These are phyloP conservation scores for Scophthalmus maximus DNA, from an alignment of 2,113 vertebrate genomes.

Conservation along the genomic window DNA sequence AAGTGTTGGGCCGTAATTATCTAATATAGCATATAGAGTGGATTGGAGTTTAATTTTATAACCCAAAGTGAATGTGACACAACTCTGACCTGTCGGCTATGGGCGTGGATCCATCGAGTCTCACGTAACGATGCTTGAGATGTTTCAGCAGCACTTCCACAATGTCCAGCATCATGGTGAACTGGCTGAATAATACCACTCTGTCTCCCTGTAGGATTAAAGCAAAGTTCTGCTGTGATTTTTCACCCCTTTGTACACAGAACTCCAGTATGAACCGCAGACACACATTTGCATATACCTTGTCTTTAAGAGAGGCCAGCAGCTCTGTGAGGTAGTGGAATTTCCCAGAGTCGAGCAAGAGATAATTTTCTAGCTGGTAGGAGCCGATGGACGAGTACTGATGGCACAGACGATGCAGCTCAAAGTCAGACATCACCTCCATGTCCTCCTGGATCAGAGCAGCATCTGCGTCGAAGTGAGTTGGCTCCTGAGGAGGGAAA, in stretches of 20 bases:
- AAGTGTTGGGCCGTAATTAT: too few species aligned
- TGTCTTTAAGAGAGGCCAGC: conserved; percentile 87
- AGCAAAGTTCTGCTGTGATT: background rate
- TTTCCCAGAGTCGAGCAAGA: conserved; percentile 95
- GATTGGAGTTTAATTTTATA: too few species aligned
- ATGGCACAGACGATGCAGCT: conserved; percentile 92
- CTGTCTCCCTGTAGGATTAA: conserved; percentile 86
- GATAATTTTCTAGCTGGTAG: conserved; percentile 86
- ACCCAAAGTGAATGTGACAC: too few species aligned
- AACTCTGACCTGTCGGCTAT: conserved; percentile 87
- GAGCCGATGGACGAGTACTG: conserved; percentile 86
- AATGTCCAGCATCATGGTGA: conserved; percentile 98
- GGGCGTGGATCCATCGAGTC: conserved; percentile 94
- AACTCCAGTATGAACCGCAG: background rate
- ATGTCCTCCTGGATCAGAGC: conserved; percentile 96
- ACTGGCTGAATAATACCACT: conserved; percentile 97
- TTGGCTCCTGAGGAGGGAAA: conserved; percentile 86
- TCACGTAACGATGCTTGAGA: conserved; percentile 88
- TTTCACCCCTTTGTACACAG: too few species aligned
- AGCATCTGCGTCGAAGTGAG: conserved; percentile 90
- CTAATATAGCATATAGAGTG: too few species aligned
- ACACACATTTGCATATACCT: conserved; percentile 77
- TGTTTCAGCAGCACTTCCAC: conserved; percentile 92
- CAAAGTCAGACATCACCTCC: conserved; percentile 98
- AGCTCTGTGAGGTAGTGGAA: conserved; percentile 86